These are phyloP conservation scores for Oxytorus armatus DNA, from an alignment of 2,888 invertebrate genomes.

Conservation along the genomic window DNA sequence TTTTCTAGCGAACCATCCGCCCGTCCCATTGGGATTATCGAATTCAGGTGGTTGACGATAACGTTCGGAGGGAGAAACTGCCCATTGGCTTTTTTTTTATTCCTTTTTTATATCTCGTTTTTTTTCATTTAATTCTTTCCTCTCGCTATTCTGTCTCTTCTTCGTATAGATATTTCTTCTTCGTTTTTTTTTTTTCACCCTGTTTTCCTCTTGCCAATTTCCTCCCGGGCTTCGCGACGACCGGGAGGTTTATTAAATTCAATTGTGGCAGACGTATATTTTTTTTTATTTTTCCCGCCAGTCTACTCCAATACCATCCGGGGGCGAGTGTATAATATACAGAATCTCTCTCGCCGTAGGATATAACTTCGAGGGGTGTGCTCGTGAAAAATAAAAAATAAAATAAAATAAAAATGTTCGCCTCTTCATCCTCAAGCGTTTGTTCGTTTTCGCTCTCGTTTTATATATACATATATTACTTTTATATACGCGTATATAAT, in stretches of 20 bases:
- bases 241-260: conserved; percentile 63
- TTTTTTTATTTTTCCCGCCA: conserved; percentile 43
- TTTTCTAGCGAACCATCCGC: conserved; percentile 17
- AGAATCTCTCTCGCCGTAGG: neutral
- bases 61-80: conserved; percentile 24
- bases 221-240: conserved; percentile 40
- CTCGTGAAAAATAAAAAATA: conserved; percentile 15
- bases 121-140: conserved; percentile 33
- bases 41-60: conserved; percentile 59
- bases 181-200: conserved; percentile 29
- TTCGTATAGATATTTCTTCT: conserved; percentile 24
- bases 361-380: neutral
- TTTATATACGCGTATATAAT: neutral
- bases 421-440: neutral
- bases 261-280: conserved; percentile 62
- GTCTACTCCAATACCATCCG: conserved; percentile 9
- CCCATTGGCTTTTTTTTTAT: conserved; percentile 35
- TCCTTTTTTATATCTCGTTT: neutral
- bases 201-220: conserved; percentile 57
- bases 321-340: neutral
- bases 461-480: conserved; percentile 14
- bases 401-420: conserved; percentile 14
- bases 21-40: conserved; percentile 46
- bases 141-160: conserved; percentile 47
- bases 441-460: conserved; percentile 24